phyloP scores from a whole-genome alignment of 2,888 invertebrate genomes.

The Hofmannophila pseudospretella region DNA sequence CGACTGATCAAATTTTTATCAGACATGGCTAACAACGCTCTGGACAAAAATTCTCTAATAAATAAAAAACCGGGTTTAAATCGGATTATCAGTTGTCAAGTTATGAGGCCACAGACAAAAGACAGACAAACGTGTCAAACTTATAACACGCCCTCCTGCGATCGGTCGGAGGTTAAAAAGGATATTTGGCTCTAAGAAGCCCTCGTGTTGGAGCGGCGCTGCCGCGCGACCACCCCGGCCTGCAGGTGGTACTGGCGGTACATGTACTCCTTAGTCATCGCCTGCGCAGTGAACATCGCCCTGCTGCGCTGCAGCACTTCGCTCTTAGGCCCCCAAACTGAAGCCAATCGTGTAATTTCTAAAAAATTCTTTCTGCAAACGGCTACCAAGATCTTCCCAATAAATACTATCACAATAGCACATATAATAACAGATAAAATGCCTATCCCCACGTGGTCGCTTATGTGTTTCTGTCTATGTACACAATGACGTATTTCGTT shows the following conservation, averaged over 20 bases:
- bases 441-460: constrained; percentile 20
- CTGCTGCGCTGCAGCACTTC: constrained; percentile 56
- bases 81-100: no score
- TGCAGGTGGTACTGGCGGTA: constrained; percentile 68
- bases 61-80: no score
- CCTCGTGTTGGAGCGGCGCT: constrained; percentile 41
- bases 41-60: no score
- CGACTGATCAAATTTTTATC: no score
- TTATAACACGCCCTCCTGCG: no score
- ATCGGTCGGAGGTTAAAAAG: no score
- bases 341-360: constrained; percentile 32
- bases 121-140: no score
- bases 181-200: no score
- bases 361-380: constrained; percentile 26
- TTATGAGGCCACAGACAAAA: no score
- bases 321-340: constrained; percentile 54
- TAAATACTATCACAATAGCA: constrained; percentile 12
- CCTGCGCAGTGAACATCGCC: constrained; percentile 67
- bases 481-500: constrained; percentile 21
- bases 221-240: constrained; percentile 52
- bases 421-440: constrained; percentile 10
- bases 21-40: no score
- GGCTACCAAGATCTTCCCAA: constrained; percentile 29
- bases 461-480: neutral
- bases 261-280: constrained; percentile 73